Percentiles rank a stretch among this genome's conserved stretches.
Conservation (phyloP, 2,113 vertebrate species). For the Gopherus flavomarginatus region DNA sequence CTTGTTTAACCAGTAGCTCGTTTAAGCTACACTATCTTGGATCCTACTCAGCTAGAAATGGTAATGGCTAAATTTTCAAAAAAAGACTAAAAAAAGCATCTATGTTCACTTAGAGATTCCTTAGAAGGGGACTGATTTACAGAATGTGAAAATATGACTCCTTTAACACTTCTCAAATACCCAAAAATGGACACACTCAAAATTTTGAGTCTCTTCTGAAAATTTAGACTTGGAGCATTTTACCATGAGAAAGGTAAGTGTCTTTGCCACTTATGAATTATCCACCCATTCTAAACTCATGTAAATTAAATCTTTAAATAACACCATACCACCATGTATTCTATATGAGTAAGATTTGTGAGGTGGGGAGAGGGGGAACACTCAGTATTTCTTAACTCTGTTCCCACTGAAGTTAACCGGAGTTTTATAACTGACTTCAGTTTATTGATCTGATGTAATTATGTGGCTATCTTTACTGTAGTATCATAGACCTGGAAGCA, state of each 20-base stretch:
- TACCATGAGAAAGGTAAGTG: not conserved
- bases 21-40: not conserved
- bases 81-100: too few relatives aligned
- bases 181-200: not conserved
- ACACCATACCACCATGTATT: not conserved
- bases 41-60: not conserved
- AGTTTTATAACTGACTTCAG: too few relatives aligned
- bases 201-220: fast-evolving
- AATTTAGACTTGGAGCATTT: not conserved
- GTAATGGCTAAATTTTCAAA: not conserved
- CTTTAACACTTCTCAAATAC: not conserved
- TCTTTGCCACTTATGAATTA: not conserved
- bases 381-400: not conserved
- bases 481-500: too few relatives aligned
- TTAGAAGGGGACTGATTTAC: not conserved
- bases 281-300: not conserved
- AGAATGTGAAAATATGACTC: not conserved
- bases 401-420: too few relatives aligned
- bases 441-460: too few relatives aligned
- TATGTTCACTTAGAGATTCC: not conserved
- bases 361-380: too few relatives aligned
- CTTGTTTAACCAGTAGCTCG: not conserved
- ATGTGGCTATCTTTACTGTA: too few relatives aligned
- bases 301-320: not conserved
- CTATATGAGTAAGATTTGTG: not conserved